phyloP scores from a whole-genome alignment of 1,140 invertebrate genomes.

The Nephila pilipes region DNA sequence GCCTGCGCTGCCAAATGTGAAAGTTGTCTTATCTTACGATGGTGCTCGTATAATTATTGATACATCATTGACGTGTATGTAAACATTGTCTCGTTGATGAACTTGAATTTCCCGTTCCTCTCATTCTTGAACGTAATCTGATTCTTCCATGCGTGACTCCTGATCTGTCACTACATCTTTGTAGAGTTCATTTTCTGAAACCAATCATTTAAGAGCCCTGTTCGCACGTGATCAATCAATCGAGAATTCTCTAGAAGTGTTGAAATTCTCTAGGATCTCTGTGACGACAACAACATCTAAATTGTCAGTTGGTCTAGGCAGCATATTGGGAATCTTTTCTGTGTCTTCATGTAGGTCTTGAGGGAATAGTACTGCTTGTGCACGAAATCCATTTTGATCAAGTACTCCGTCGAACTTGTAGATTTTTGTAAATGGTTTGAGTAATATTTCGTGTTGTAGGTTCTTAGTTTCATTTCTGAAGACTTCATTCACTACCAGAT shows the following conservation, averaged over 20 bases:
- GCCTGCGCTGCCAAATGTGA: slow-evolving; percentile 5
- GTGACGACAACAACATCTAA: slow-evolving; percentile 55
- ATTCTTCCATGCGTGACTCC: neutral
- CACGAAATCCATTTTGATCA: slow-evolving; percentile 69
- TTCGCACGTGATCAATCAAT: slow-evolving; percentile 41
- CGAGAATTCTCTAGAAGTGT: slow-evolving; percentile 49
- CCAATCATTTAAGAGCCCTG: slow-evolving; percentile 62
- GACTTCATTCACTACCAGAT: too few species aligned
- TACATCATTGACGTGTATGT: slow-evolving; percentile 1
- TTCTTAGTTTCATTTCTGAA: too few species aligned
- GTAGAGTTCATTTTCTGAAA: slow-evolving; percentile 68
- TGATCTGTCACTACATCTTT: slow-evolving; percentile 70
- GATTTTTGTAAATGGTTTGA: slow-evolving; percentile 64
- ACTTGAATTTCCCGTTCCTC: neutral
- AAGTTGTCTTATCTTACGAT: slow-evolving; percentile 59
- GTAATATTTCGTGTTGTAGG: too few species aligned
- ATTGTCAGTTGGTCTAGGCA: slow-evolving; percentile 37
- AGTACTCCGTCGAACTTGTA: slow-evolving; percentile 51
- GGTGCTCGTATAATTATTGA: slow-evolving; percentile 54
- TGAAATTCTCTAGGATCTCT: slow-evolving; percentile 63
- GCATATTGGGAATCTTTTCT: slow-evolving; percentile 17
- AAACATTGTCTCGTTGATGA: slow-evolving; percentile 25
- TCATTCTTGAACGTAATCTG: neutral
- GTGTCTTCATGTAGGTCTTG: slow-evolving; percentile 44
- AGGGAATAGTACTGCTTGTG: slow-evolving; percentile 21